Base-by-base conservation (phyloP, 2,797 vertebrate species). In the Ceryle rudis region DNA sequence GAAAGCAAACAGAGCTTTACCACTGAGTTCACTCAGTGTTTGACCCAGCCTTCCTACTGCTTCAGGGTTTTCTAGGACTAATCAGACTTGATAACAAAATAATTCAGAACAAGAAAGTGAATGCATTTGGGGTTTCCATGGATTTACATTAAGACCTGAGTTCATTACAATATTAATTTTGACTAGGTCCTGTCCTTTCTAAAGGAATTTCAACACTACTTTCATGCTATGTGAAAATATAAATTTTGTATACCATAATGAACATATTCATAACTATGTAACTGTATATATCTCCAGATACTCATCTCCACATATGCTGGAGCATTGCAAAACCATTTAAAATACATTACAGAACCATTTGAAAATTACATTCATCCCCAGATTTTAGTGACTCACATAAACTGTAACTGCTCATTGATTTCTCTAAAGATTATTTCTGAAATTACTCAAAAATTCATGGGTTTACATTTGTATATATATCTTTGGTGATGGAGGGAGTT, bases 11-110 rank as follows among this genome's bases (percentile, higher is more conserved):
- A 87, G 86, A 89, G 69, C 64, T 65, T 70, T 82, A 94, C 83
- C 88, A 85, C 20, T 0, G 6, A 87, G 96, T 94, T 95, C 95
- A 94, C 57, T 22, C 49, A 8, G 67, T 89, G 74, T 71, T 96
- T 97, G 96, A 97, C 93, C 88, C 83, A 95, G 78, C 93, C 72
- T 97, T 97, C 95, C 93, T 87, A 83, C 89, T 57, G 90, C 96
- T 97, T 92, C 95, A 96, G 95, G 95, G 67, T 95, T 95, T 92
- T 74, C 93, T 65, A 96, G 78, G 67, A 64, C 92, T 96, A 96
- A 96, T 96, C 71, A 74, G 78, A 87, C 74, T 72, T 95, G 96
- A 97, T 93, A 94, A 95, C 83, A 96, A 92, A 95, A 92, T 95
- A 74, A 95, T 81, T 81, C 83, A 85, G 88, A 84, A 71, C 94